Evolutionary conservation across 2,113 vertebrate genomes (phyloP).

Genomic region (Cyprinus carpio): DNA sequence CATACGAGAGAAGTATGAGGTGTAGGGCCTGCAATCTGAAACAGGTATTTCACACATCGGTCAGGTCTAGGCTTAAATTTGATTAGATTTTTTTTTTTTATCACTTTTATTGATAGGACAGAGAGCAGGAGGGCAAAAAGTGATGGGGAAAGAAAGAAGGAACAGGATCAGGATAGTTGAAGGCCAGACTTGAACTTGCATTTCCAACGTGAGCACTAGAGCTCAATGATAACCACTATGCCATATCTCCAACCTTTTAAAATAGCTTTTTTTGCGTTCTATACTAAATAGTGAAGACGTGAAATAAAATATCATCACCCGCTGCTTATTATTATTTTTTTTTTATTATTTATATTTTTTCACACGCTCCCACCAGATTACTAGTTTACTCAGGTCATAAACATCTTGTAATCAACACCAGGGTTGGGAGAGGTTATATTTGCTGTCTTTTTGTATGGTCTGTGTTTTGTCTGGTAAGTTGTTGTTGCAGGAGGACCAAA

Average conservation of each 20-base stretch:
- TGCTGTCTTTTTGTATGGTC: no score
- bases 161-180: neutral
- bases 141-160: neutral
- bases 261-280: neutral
- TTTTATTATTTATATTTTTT: no score
- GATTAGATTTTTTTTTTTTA: neutral
- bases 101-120: neutral
- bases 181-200: neutral
- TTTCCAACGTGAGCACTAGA: neutral
- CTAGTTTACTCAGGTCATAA: no score
- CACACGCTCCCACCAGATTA: no score
- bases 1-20: conserved; percentile 31
- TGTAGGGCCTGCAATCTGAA: neutral
- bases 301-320: no score
- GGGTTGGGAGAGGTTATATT: no score
- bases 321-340: neutral
- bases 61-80: neutral
- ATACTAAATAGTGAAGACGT: neutral
- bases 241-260: neutral
- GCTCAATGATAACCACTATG: neutral
- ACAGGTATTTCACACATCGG: neutral
- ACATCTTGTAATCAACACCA: no score
- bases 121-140: neutral
- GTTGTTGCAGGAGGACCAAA: neutral
- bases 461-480: no score